Base-by-base conservation (phyloP, 2,797 vertebrate species). In the Periophthalmus magnuspinnatus region DNA sequence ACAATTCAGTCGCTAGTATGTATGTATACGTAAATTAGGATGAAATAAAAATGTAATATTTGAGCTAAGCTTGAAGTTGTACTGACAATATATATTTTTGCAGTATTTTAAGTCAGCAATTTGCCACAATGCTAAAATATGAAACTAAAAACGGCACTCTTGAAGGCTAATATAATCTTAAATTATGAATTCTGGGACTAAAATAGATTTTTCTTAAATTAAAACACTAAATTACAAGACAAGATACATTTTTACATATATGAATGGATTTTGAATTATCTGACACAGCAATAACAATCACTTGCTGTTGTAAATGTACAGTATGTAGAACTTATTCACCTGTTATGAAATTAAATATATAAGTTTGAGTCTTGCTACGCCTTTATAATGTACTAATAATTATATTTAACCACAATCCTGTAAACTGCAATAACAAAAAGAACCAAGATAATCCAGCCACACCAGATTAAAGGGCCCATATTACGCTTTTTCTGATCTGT, bases 121-220 rank as follows among this genome's bases (percentile, higher is more conserved):
- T 52, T 52, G 50, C 7, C 19, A n/a, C 21, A 8, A 52, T 52
- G 3, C 6, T 52, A 2, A 52, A 52, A 21, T 3, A 2, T 52
- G 8, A 52, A 8, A 52, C n/a, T 21, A n/a, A 9, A 52, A 21
- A 7, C 6, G 7, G 17, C 6, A 52, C 28, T 28, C 41, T 16
- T 45, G 13, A 52, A 19, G n/a, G 52, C 8, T 2, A 52, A 52
- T n/a, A n/a, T 5, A 66, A 56, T 65, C 24, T 36, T 56, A 8
- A 72, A 70, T 73, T 55, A 60, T 38, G 33, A 60, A 60, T 36
- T 60, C 8, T 70, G 54, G 41, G 41, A 45, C 2, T 4, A 14
- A 45, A 14, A 13, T 16, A 28, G 11, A 1, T 4, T 45, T 41
- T 58, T 22, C 22, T 28, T 22, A 13, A 76, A 76, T 81, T 71